phyloP scores from a whole-genome alignment of 2,113 vertebrate species.

The Mionectes macconnelli region DNA sequence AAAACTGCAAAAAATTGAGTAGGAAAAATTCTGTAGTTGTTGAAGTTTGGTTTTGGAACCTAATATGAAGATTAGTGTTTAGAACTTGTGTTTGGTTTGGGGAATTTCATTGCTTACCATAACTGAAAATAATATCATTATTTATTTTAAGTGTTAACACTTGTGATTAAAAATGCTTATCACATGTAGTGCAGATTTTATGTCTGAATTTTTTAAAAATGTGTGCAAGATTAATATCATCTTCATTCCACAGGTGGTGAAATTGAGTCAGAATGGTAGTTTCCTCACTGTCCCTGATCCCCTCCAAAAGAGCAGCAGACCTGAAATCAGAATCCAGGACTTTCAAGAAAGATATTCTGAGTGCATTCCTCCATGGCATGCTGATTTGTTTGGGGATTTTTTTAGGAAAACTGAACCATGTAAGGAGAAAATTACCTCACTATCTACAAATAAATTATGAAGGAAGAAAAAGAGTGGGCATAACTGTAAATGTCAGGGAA shows the following conservation, averaged over 20 bases:
- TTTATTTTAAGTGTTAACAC: background rate
- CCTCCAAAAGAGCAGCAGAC: background rate
- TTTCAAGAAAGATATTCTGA: background rate
- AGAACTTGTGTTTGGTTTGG: background rate
- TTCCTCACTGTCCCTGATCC: background rate
- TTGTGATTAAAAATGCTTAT: background rate
- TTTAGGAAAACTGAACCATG: background rate
- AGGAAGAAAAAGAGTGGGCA: background rate
- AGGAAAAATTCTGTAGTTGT: background rate
- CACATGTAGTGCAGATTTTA: background rate
- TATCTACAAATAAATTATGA: background rate
- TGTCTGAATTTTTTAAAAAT: background rate
- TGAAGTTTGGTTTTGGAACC: background rate
- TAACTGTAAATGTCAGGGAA: background rate
- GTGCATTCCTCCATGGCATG: background rate
- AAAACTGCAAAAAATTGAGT: background rate
- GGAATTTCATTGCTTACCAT: background rate
- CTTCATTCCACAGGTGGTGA: background rate
- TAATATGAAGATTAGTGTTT: background rate
- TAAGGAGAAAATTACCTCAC: background rate
- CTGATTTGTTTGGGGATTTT: background rate
- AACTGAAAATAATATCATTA: background rate
- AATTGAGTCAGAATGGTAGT: background rate
- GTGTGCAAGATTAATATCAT: background rate
- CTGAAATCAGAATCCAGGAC: background rate